These are phyloP conservation scores for Linurgus olivaceus DNA, from an alignment of 2,797 vertebrate genomes.

Conservation along the genomic window DNA sequence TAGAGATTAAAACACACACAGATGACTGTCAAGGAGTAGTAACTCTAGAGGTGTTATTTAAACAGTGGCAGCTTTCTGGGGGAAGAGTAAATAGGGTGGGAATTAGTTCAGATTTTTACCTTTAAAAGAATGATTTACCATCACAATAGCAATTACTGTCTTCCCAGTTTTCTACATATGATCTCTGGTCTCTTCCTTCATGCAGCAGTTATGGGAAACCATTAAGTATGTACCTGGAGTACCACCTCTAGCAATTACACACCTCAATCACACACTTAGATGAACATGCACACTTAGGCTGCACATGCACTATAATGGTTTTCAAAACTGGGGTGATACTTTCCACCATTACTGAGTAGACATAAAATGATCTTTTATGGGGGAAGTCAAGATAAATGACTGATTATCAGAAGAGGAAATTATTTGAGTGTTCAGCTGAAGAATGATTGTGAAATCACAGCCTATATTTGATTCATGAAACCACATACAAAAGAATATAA, in stretches of 20 bases:
- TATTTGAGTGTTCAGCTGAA: not conserved
- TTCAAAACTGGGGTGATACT: not conserved
- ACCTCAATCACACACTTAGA: rapidly evolving
- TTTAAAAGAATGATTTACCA: not conserved
- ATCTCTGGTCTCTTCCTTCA: not conserved
- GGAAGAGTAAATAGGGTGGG: not conserved
- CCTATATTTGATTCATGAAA: slow-evolving; percentile 50
- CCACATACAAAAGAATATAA: slow-evolving; percentile 64
- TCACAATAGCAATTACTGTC: not conserved
- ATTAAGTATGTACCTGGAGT: not conserved
- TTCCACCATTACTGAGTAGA: not conserved
- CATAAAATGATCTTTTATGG: not conserved
- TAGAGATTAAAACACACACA: slow-evolving; percentile 25
- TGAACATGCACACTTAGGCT: not conserved
- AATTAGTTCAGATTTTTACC: not conserved
- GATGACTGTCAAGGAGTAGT: not conserved
- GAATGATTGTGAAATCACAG: slow-evolving; percentile 10
- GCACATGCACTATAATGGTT: not conserved
- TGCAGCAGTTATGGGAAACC: not conserved
- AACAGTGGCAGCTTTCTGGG: not conserved
- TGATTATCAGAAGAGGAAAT: not conserved
- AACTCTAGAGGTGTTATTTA: not conserved
- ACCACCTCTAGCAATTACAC: not conserved
- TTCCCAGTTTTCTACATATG: not conserved
- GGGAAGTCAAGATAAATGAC: not conserved